Evolutionary conservation across 2,113 vertebrate genomes (phyloP), one percentile per base, ranked within the genome.

Genomic region (Sula dactylatra): DNA sequence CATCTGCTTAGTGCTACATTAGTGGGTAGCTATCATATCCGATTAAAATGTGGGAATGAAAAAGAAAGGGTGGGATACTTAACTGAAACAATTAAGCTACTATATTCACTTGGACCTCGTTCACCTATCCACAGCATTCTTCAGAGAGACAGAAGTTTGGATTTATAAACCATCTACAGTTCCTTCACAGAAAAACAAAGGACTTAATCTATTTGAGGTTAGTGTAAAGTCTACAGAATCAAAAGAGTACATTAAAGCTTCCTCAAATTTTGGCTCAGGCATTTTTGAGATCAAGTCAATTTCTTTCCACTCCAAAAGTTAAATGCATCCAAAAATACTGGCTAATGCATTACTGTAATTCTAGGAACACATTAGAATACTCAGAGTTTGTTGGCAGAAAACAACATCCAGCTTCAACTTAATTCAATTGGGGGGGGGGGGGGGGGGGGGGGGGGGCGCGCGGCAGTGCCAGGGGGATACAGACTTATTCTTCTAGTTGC

Each of bases 261-360:
- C 14, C 21, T 40, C n/a, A 79, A 64, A 65, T 55, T 71, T 42
- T 87, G n/a, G 40, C 40, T 78, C 22, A 72, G 16, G 26, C n/a
- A 56, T 47, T 93, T 85, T 61, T 73, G 29, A 86, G 47, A 70
- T 49, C 6, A 82, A 91, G 58, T 52, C 65, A 21, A 79, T 79
- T 94, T 76, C 66, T 36, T 90, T 72, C 78, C 27, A 90, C 20
- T 22, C 42, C 42, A 56, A 76, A 87, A 82, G 54, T 80, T 65
- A 92, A 95, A 78, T 66, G 70, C 66, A 66, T 86, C 71, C 91
- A 87, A 77, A 94, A 76, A 80, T 4, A 77, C 12, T n/a, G 31
- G 11, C 90, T 96, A 91, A 91, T 83, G 62, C 81, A 82, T 5
- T 79, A 49, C n/a, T 79, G 50, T 58, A 95, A 80, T 88, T 94